A percentile compares a stretch with the other conserved stretches of the same genome.
These are phyloP conservation scores for Fabriciana adippe DNA, from an alignment of 2,888 invertebrate species.

Conservation along the genomic window DNA sequence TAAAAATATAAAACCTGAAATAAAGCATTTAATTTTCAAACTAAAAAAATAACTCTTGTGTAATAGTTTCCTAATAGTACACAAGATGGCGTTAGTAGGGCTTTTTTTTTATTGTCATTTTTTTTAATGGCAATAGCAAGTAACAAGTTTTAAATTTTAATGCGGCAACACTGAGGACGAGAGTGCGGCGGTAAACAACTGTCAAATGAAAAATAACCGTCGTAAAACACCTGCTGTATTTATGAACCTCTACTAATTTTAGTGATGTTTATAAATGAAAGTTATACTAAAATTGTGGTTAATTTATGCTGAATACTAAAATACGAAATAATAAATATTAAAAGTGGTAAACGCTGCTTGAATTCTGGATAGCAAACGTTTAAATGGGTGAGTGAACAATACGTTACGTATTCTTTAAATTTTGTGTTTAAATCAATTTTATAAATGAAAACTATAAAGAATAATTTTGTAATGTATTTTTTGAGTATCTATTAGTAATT, in stretches of 20 bases:
- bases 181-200: slow-evolving; percentile 33
- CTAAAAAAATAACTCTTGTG: no score
- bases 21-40: no score
- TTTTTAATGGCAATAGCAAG: not conserved
- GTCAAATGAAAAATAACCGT: slow-evolving; percentile 54
- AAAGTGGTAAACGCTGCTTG: not conserved
- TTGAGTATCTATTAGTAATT: no score
- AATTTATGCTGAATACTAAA: not conserved
- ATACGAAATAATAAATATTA: no score
- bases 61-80: no score
- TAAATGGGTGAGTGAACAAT: slow-evolving; percentile 41
- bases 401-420: slow-evolving; percentile 7
- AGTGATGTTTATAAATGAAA: slow-evolving; percentile 25
- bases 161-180: slow-evolving; percentile 12
- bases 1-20: no score
- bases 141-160: not conserved
- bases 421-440: slow-evolving; percentile 9
- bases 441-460: slow-evolving; percentile 20
- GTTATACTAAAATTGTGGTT: slow-evolving; percentile 5
- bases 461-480: not conserved
- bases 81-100: slow-evolving; percentile 8
- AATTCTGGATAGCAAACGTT: slow-evolving; percentile 5
- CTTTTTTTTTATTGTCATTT: not conserved
- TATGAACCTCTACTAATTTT: slow-evolving; percentile 34
- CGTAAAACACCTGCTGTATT: slow-evolving; percentile 63